phyloP scores from a whole-genome alignment of 2,113 vertebrate species.

The Siniperca knerii region DNA sequence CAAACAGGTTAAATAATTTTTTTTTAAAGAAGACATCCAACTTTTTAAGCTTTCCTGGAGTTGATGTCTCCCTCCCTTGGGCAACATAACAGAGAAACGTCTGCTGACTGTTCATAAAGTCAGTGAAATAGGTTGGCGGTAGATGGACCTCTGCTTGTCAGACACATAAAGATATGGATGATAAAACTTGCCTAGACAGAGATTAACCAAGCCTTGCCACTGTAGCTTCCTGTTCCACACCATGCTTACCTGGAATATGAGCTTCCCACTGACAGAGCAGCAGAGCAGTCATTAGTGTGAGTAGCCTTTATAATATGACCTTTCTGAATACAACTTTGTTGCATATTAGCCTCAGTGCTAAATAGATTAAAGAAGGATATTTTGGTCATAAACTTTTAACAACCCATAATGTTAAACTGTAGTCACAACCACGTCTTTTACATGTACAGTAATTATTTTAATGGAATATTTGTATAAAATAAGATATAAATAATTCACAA shows the following conservation, averaged over 20 bases:
- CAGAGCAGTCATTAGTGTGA: conserved; percentile 17
- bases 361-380: not conserved
- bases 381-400: not conserved
- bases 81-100: not conserved
- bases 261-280: conserved; percentile 21
- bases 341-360: not conserved
- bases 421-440: not conserved
- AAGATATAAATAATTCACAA: not conserved
- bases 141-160: conserved; percentile 16
- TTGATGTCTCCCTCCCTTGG: not conserved
- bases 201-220: conserved; percentile 6
- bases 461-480: not conserved
- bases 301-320: not conserved
- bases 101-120: conserved; percentile 4
- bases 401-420: not conserved
- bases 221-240: not conserved
- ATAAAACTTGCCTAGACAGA: conserved; percentile 10
- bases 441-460: not conserved
- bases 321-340: not conserved
- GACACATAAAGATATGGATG: conserved; percentile 21
- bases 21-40: not conserved
- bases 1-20: not conserved
- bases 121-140: conserved; percentile 10
- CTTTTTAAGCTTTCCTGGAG: conserved; percentile 1
- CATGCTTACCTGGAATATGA: conserved; percentile 5